Evolutionary conservation across 2,113 vertebrate genomes (phyloP), one percentile per base, ranked within the genome.

Genomic region (Scortum barcoo): DNA sequence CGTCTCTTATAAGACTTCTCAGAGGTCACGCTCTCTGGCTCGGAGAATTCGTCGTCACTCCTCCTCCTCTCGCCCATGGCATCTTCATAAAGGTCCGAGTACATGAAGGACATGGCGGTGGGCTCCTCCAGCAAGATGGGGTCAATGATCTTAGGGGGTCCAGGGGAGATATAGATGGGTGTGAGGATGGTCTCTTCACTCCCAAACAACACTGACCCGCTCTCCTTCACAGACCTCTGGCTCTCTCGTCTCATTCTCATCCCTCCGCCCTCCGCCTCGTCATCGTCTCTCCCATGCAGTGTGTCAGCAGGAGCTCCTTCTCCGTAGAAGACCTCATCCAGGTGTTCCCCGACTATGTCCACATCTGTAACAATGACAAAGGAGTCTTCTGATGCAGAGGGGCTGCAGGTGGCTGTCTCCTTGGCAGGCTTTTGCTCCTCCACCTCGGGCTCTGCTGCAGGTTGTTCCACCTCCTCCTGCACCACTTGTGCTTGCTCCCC

Each of bases 251-350:
- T 84, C 78, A 72, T 92, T 88, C 90, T 84, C 78, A 74, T 81
- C 82, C 51, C 46, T 75, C 24, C 69, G 4, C 44, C 24, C 6
- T 83, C 82, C 6, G 86, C 84, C 54, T 92, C 92, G 56, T 84
- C 78, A 0, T 83, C 85, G 33, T 78, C 58, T 60, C 80, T 93
- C 66, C 61, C 56, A 84, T 81, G 86, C 88, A 57, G 36, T 22
- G 57, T 61, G 65, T 70, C 91, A 88, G 88, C 22, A 36, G 54
- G 83, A 68, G 88, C 83, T 57, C 90, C 85, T 10, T 86, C 92
- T 68, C 96, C 97, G 7, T 98, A 97, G 86, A 97, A 98, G 33
- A 96, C 95, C 93, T 98, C 97, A 88, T 98, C 97, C 54, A 98
- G 75, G 75, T 95, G 94, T 76, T 95, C 96, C 74, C 90, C 93